Conservation (phyloP, 2,888 invertebrate genomes). For the Nemapogon koenigi region DNA sequence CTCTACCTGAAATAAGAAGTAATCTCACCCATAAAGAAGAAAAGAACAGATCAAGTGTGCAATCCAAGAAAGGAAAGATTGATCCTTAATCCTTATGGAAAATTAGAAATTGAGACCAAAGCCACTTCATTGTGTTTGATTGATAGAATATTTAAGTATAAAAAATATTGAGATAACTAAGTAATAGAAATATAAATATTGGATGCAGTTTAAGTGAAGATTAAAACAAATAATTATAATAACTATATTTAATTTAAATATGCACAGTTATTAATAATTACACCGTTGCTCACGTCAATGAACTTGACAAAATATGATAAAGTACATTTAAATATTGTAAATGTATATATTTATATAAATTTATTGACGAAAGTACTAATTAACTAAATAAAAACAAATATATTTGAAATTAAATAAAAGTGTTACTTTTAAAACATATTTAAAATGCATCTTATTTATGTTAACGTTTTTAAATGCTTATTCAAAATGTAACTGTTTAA, state of each 20-base stretch:
- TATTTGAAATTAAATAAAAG: background rate
- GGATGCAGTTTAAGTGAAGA: slow-evolving; percentile 15
- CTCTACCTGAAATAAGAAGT: slow-evolving; percentile 64
- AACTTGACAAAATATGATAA: too few species aligned
- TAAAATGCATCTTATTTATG: too few species aligned
- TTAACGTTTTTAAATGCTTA: too few species aligned
- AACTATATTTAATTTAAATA: slow-evolving; percentile 6
- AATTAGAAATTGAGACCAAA: slow-evolving; percentile 41
- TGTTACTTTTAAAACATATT: background rate
- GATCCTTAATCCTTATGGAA: slow-evolving; percentile 6
- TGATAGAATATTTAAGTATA: slow-evolving; percentile 22
- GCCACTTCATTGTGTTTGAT: slow-evolving; percentile 56
- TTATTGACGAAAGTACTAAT: background rate
- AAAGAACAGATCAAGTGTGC: slow-evolving; percentile 23
- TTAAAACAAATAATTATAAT: slow-evolving; percentile 39
- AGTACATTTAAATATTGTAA: background rate
- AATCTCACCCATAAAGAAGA: slow-evolving; percentile 60
- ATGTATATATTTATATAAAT: background rate
- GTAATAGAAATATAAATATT: background rate
- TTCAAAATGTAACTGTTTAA: background rate
- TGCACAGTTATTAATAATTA: slow-evolving; percentile 1
- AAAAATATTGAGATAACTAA: slow-evolving; percentile 18
- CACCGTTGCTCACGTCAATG: background rate
- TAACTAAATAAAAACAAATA: slow-evolving; percentile 2
- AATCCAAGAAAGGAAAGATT: background rate